These are phyloP conservation scores for Holothuria scabra DNA, from an alignment of 53 echinoderm and acorn worm genomes.

Conservation along the genomic window DNA sequence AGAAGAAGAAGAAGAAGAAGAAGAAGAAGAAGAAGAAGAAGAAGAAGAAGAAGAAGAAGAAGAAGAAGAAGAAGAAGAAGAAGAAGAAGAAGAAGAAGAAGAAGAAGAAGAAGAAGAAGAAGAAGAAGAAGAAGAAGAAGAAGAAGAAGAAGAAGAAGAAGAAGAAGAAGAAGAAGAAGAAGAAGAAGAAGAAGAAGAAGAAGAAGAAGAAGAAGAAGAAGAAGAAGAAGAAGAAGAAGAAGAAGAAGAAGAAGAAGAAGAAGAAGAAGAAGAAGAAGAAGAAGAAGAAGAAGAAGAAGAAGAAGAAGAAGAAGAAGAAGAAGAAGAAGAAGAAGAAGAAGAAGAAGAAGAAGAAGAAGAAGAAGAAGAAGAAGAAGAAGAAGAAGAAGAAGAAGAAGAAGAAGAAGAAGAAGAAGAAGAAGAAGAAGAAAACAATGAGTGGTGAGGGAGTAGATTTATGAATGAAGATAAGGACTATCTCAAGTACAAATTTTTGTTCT, in stretches of 20 bases:
- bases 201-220: conserved; percentile 12
- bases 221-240: conserved; percentile 12
- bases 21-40: no score
- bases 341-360: conserved; percentile 12
- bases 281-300: conserved; percentile 12
- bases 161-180: no score
- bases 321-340: conserved; percentile 12
- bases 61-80: no score
- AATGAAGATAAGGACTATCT: no score
- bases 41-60: no score
- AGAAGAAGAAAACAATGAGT: background rate
- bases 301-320: conserved; percentile 12
- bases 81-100: no score
- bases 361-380: conserved; percentile 12
- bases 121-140: no score
- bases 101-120: no score
- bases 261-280: conserved; percentile 12
- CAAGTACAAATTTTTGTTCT: no score
- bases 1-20: no score
- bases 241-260: conserved; percentile 12
- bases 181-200: conserved; percentile 12
- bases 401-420: background rate
- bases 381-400: conserved; percentile 12
- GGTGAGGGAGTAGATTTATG: no score
- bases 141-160: no score